Evolutionary conservation across 2,888 invertebrate species (phyloP), one percentile per base, ranked within the genome.

Genomic region (Pollenia angustigena): DNA sequence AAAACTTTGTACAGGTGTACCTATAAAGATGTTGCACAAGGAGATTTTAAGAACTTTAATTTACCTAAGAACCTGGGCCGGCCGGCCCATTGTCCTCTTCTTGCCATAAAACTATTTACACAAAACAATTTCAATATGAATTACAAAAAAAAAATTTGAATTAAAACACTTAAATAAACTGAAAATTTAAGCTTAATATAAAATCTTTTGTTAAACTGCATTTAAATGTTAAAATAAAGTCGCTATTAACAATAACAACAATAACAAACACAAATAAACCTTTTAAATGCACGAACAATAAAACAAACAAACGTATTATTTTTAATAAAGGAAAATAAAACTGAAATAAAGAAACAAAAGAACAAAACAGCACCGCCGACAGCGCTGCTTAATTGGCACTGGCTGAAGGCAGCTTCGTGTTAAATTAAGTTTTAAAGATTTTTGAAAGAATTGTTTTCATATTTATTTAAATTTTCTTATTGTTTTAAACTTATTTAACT

Each of bases 381-480:
- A 81, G 46, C 12, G 50, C 40, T 16, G 52, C 40, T 69, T 52
- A 69, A 69, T 52, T 69, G 68, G 48, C 4, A 10, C n/a, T 11
- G 44, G 14, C 76, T 64, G 50, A 40, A 3, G 60, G 60, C 32
- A 16, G 40, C 11, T 10, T 32, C 48, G 7, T 18, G 48, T 48
- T 32, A 60, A 74, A 60, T 62, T 42, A 42, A 16, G 60, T 10
- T 62, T 42, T 60, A 42, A 46, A 58, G 9, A 10, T 32, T 2
- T 58, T 12, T 32, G 8, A 46, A 60, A 11, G 14, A 48, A 58
- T 12, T 4, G n/a, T 44, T 56, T 46, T 46, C 60, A 54, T 68
- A 68, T 50, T 75, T 75, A 62, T 18, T 75, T 74, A 32, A 75
- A 52, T 50, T 42, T 23, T 62, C n/a, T 48, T n/a, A 46, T 32